Evolutionary conservation across 2,888 invertebrate species (phyloP).

Genomic region (Crioceris asparagi): DNA sequence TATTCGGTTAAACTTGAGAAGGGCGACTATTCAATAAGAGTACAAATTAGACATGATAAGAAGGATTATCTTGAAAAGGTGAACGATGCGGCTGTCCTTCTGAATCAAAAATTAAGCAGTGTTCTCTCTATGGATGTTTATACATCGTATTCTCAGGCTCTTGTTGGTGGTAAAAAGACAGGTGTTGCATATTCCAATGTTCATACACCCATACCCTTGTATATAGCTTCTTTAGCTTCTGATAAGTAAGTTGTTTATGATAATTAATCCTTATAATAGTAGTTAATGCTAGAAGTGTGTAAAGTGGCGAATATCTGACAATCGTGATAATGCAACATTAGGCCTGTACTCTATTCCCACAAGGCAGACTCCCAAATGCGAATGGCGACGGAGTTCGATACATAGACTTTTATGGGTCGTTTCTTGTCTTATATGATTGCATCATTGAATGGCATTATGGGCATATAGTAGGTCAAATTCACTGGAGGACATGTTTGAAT

Average conservation of each 20-base stretch:
- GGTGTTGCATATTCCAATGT: conserved; percentile 34
- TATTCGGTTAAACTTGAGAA: conserved; percentile 84
- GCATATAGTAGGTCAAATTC: no score
- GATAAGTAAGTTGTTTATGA: conserved; percentile 80
- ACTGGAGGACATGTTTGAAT: neutral
- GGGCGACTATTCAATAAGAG: conserved; percentile 80
- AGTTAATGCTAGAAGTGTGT: no score
- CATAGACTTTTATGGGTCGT: no score
- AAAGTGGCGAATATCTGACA: no score
- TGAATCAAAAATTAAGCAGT: conserved; percentile 65
- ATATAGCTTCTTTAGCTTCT: conserved; percentile 62
- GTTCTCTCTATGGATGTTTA: conserved; percentile 71
- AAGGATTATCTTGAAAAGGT: conserved; percentile 75
- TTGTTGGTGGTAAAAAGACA: conserved; percentile 67
- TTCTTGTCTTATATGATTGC: no score
- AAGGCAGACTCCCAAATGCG: no score
- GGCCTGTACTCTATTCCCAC: no score
- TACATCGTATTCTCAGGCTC: conserved; percentile 53
- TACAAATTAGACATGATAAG: conserved; percentile 87
- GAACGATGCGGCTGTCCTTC: conserved; percentile 62
- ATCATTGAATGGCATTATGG: no score
- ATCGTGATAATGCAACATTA: no score
- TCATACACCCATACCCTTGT: conserved; percentile 59
- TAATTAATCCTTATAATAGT: no score
- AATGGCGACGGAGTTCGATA: no score